Conservation (phyloP, 2,888 invertebrate genomes). For the Standfussiana lucernea region DNA sequence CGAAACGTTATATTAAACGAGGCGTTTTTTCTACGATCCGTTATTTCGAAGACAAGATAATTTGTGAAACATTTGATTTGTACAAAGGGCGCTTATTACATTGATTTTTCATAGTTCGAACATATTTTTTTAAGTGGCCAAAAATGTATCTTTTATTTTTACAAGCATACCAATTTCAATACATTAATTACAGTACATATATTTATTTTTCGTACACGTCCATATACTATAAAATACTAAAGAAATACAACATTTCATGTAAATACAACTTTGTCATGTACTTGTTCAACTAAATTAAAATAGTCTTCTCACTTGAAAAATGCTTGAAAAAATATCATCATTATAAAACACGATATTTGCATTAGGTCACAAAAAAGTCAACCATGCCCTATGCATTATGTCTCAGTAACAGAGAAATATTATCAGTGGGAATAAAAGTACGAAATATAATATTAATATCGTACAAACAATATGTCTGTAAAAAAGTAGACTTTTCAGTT, state of each 20-base stretch:
- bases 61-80: constrained; percentile 56
- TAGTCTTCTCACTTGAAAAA: constrained; percentile 48
- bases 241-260: constrained; percentile 64
- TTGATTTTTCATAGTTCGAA: not conserved
- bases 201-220: constrained; percentile 48
- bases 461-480: not conserved
- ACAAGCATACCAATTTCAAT: constrained; percentile 39
- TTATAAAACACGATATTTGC: not conserved
- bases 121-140: constrained; percentile 20
- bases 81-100: constrained; percentile 49
- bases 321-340: constrained; percentile 25
- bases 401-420: not conserved
- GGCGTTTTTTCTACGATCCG: constrained; percentile 22
- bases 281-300: constrained; percentile 64
- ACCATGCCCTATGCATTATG: not conserved
- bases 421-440: not conserved
- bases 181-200: constrained; percentile 51
- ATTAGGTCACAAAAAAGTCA: not conserved
- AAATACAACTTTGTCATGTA: constrained; percentile 71
- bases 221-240: constrained; percentile 54
- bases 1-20: constrained; percentile 26
- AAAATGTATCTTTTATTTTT: constrained; percentile 2
- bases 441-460: not conserved
- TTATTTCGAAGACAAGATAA: constrained; percentile 28
- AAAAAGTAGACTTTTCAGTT: not conserved